Base-by-base conservation (phyloP, 1,140 invertebrate species). In the Achatina immaculata region DNA sequence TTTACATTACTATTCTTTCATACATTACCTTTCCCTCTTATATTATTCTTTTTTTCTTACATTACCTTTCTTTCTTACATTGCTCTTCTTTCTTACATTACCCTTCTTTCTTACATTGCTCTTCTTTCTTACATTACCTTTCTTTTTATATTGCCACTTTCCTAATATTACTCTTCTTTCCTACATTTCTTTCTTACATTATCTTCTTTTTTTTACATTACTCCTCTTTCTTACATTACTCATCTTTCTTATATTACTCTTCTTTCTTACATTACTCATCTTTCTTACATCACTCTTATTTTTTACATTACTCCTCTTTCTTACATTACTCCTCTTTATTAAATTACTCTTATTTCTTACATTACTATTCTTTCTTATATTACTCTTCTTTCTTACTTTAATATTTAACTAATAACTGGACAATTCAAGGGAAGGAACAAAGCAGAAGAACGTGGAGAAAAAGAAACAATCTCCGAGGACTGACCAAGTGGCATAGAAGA, bases 41-140 rank as follows among this genome's bases (percentile, higher is more conserved):
- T 38, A 62, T 65, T 19, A 55, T 42, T 62, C 48, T 77, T 42
- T 77, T 31, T 51, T 28, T 68, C 40, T 79, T 28, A 28, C 28
- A 42, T 48, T 62, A 24, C 24, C 28, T 69, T 34, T 34, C 55
- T 65, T 51, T 55, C 9, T 55, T 40, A n/a, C 55, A 38, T 40
- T 66, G 21, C 62, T 51, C 45, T 36, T 75, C 43, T 75, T 42
- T 75, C 43, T 51, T 24, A 45, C 28, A 16, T 42, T 51, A 4
- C 58, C 31, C 38, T 24, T 38, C 21, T 62, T 19, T 77, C 36
- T 62, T 28, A 9, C 38, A n/a, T 62, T 77, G 16, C 21, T 62
- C 38, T 42, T 62, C 38, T 31, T 62, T 40, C 9, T 38, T 16
- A 9, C 19, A 7, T 38, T 62, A 9, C 36, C 48, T 77, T 42